Base-by-base conservation (phyloP, 2,888 invertebrate genomes). In the Petrolisthes manimaculis region DNA sequence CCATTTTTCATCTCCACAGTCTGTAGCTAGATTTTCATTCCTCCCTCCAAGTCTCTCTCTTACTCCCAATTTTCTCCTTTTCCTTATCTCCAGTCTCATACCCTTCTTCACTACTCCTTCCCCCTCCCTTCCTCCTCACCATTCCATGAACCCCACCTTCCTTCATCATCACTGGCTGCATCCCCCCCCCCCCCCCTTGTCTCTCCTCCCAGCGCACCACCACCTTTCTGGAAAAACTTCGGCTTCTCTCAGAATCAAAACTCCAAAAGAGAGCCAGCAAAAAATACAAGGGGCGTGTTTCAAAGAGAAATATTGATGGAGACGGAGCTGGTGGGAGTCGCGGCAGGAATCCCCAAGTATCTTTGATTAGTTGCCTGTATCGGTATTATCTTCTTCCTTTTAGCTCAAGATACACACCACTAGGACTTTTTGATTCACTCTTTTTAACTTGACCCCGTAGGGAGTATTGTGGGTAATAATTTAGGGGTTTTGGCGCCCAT, bases 271-370 rank as follows among this genome's bases (percentile, higher is more conserved):
- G 80, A 21, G 51, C 75, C 21, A 75, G 21, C 21, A 51, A 84
- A 75, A 80, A 80, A 56, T 1, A 24, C 55, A 21, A 54, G 54
- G 55, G 56, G 80, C 56, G 80, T 80, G 80, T 80, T 80, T 14
- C 55, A 75, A 84, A 84, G 84, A 84, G 84, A 84, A 77, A 84
- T 84, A 84, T 84, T 84, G 84, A 84, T 84, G 61, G 84, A 84
- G 84, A 71, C 14, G 37, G 37, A 37, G 37, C 78, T 54, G 24
- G 9, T 71, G 24, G 54, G 71, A 83, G 83, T 83, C 71, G 83
- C 71, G 74, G 83, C 83, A 71, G 24, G 74, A 75, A 83, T 74
- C 74, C 74, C 74, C 55, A 54, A 75, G 74, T 74, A 53, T 74
- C 61, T 74, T 83, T 83, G 83, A 83, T 83, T 83, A 74, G 83